phyloP scores from a whole-genome alignment of 1,140 invertebrate species.

The Drosophila oshimai region DNA sequence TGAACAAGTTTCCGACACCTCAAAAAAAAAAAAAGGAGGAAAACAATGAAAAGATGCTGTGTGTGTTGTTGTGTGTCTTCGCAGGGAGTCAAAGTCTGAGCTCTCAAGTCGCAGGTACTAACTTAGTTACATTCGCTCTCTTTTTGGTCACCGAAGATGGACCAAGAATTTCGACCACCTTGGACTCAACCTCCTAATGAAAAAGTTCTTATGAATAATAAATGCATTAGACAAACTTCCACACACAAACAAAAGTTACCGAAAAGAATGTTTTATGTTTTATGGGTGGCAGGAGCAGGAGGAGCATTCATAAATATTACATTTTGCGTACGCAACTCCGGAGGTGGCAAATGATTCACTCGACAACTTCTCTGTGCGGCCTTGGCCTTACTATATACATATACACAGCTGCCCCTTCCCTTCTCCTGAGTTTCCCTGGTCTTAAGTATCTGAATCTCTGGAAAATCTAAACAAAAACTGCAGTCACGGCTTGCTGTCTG shows the following conservation, averaged over 20 bases:
- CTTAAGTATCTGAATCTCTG: constrained; percentile 11
- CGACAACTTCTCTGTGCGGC: constrained; percentile 15
- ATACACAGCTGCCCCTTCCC: background rate
- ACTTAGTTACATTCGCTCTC: constrained; percentile 53
- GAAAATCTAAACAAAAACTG: constrained; percentile 31
- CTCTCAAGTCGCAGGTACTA: constrained; percentile 33
- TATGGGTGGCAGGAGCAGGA: background rate
- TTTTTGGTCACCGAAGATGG: constrained; percentile 14
- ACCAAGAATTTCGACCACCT: background rate
- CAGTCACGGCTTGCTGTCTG: constrained; percentile 8
- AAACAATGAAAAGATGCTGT: constrained; percentile 52
- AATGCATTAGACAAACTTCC: constrained; percentile 72
- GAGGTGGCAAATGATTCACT: constrained; percentile 52
- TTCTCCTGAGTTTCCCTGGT: background rate
- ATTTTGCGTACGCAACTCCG: constrained; percentile 40
- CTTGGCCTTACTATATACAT: constrained; percentile 33
- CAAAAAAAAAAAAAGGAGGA: no score
- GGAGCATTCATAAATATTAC: constrained; percentile 52
- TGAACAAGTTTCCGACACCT: constrained; percentile 80
- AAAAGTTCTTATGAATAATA: constrained; percentile 80
- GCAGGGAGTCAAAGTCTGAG: constrained; percentile 15
- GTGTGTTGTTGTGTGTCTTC: constrained; percentile 29
- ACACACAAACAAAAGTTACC: constrained; percentile 52
- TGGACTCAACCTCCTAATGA: constrained; percentile 61
- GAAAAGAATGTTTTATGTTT: constrained; percentile 28